Evolutionary conservation across 2,113 vertebrate genomes (phyloP).

Genomic region (Gadus macrocephalus): DNA sequence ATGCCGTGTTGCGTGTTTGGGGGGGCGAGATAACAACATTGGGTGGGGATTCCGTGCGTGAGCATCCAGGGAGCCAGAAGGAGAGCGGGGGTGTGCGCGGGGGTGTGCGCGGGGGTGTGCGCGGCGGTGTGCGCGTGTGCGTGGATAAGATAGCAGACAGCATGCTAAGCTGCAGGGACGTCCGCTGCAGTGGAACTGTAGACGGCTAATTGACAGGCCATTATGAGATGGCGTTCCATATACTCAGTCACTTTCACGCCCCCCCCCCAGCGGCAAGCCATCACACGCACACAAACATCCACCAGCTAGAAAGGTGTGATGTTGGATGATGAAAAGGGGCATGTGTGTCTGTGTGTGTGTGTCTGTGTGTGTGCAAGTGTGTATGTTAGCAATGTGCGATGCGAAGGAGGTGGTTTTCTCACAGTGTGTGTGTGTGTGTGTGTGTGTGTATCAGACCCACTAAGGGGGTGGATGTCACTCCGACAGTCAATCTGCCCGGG

Average conservation of each 20-base stretch:
- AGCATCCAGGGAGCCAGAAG: slow-evolving; percentile 1
- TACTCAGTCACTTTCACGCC: slow-evolving; percentile 73
- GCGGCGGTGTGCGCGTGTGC: background rate
- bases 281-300: slow-evolving; percentile 31
- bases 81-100: background rate
- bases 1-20: slow-evolving; percentile 1
- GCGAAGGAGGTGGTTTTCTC: background rate
- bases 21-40: slow-evolving; percentile 24
- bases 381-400: background rate
- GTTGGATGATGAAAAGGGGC: background rate
- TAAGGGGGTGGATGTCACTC: too few species aligned
- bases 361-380: too few species aligned
- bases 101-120: slow-evolving; percentile 8
- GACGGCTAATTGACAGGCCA: slow-evolving; percentile 71
- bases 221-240: slow-evolving; percentile 56
- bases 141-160: slow-evolving; percentile 54
- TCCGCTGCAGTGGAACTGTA: slow-evolving; percentile 60
- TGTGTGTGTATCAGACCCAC: background rate
- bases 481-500: too few species aligned
- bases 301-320: background rate
- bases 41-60: slow-evolving; percentile 23
- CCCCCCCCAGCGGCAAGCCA: slow-evolving; percentile 12
- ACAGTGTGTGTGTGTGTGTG: background rate
- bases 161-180: slow-evolving; percentile 61
- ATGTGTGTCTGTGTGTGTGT: too few species aligned